Conservation (phyloP, 2,113 vertebrate genomes). For the Halcyon senegalensis region DNA sequence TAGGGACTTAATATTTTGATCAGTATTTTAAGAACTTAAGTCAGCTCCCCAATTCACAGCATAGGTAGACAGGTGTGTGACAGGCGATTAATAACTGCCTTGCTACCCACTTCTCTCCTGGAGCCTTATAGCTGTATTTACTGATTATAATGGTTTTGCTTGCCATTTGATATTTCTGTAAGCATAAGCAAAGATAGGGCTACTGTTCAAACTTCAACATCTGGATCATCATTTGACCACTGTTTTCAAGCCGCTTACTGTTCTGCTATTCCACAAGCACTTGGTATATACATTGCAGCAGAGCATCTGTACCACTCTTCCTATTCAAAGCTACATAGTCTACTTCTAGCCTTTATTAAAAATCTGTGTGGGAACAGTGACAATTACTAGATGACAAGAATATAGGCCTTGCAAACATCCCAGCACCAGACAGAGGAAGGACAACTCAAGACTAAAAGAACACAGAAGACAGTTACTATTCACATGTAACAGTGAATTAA, state of each 20-base stretch:
- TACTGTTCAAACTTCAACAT: neutral
- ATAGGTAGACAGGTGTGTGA: neutral
- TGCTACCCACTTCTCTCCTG: neutral
- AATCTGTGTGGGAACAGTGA: neutral
- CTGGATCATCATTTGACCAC: neutral
- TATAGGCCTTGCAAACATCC: neutral
- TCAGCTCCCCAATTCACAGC: neutral
- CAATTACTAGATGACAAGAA: neutral
- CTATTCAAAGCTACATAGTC: neutral
- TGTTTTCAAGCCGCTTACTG: neutral
- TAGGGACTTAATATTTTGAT: neutral
- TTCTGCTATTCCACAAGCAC: too few relatives aligned
- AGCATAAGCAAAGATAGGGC: neutral
- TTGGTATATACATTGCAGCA: too few relatives aligned
- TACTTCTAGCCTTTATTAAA: neutral
- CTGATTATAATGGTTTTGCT: neutral
- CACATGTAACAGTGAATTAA: neutral
- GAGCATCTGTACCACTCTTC: neutral
- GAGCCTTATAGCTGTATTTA: neutral
- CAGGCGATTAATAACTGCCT: neutral
- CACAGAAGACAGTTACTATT: neutral
- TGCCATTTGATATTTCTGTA: neutral
- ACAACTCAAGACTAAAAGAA: neutral
- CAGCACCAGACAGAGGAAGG: fast-evolving
- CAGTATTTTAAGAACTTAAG: neutral